phyloP scores from a whole-genome alignment of 2,888 invertebrate genomes.

The Melanargia galathea region DNA sequence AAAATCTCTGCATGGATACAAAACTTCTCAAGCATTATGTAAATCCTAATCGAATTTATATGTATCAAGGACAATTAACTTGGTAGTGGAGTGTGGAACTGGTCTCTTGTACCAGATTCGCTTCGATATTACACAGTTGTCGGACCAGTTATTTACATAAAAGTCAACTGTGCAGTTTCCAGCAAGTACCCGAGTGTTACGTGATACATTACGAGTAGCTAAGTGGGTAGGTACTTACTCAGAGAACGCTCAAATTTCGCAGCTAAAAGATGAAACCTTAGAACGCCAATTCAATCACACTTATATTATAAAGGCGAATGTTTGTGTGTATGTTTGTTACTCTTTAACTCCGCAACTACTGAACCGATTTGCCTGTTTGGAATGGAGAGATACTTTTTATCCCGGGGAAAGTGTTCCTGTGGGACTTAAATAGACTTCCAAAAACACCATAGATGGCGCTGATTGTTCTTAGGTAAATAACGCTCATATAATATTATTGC shows the following conservation, averaged over 20 bases:
- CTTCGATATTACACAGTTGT: constrained; percentile 10
- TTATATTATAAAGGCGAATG: too few species aligned
- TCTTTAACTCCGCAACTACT: too few species aligned
- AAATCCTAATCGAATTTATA: constrained; percentile 17
- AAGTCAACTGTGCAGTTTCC: constrained; percentile 19
- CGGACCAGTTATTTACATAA: constrained; percentile 25
- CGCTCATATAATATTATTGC: too few species aligned
- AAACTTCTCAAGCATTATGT: constrained; percentile 14
- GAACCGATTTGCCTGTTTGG: too few species aligned
- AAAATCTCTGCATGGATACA: background rate
- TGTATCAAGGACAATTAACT: constrained; percentile 28
- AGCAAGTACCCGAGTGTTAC: constrained; percentile 16
- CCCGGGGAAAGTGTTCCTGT: too few species aligned
- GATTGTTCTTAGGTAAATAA: too few species aligned
- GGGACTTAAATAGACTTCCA: too few species aligned
- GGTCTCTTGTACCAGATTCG: constrained; percentile 23
- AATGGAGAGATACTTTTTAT: too few species aligned
- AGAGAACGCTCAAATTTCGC: background rate
- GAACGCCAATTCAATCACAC: too few species aligned
- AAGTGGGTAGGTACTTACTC: background rate
- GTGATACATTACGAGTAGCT: constrained; percentile 1
- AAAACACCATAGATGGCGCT: too few species aligned
- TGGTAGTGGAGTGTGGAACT: constrained; percentile 11
- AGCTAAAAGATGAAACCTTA: background rate
- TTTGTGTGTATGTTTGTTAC: too few species aligned